phyloP scores from a whole-genome alignment of 2,797 vertebrate species.

The Cossypha niveicapilla region DNA sequence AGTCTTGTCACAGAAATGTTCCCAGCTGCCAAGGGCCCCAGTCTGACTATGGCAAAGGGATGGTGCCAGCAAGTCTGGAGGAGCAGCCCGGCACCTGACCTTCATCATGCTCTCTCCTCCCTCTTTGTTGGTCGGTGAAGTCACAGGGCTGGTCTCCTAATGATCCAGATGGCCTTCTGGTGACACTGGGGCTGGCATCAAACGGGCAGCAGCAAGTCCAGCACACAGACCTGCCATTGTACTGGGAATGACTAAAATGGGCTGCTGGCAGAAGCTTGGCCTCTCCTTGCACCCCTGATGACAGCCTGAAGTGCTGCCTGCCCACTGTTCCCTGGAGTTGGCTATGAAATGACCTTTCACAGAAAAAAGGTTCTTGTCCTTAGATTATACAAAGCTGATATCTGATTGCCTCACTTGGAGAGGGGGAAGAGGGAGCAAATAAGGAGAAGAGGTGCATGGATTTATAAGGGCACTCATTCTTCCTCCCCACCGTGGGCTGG shows the following conservation, averaged over 20 bases:
- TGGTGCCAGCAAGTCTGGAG: not conserved
- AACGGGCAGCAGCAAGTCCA: not conserved
- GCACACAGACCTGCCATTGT: conserved; percentile 14
- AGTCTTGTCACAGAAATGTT: not conserved
- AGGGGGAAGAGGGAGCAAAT: not conserved
- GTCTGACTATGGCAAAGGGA: not conserved
- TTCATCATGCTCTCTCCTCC: not conserved
- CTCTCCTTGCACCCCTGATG: not conserved
- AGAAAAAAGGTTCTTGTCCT: not conserved
- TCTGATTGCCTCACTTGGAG: not conserved
- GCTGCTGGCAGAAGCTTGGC: not conserved
- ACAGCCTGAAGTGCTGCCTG: not conserved
- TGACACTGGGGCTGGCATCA: conserved; percentile 12
- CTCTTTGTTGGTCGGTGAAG: not conserved
- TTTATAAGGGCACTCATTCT: not conserved
- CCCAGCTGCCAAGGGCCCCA: not conserved
- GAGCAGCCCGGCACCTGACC: not conserved
- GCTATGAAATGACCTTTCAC: not conserved
- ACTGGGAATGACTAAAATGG: not conserved
- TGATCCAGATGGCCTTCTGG: not conserved
- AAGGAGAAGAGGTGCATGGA: not conserved
- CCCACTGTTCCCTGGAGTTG: not conserved
- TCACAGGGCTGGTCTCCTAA: conserved; percentile 33
- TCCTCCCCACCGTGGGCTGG: not conserved
- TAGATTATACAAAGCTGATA: not conserved